phyloP scores from a whole-genome alignment of 92 coral and sea anemone genomes.

The Zoanthus sansibaricus region DNA sequence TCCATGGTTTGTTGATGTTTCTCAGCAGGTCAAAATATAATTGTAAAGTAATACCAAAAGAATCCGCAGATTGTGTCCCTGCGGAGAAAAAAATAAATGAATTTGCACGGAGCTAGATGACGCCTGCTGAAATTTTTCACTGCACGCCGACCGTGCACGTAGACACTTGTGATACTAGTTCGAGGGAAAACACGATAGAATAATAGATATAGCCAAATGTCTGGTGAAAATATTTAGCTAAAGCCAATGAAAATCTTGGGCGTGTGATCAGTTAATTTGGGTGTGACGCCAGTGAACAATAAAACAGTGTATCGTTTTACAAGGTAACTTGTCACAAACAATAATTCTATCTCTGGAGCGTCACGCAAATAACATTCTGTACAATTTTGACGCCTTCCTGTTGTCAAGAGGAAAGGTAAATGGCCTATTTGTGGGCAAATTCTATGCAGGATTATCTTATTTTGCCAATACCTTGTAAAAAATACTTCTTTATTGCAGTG shows the following conservation, averaged over 20 bases:
- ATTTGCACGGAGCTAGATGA: neutral
- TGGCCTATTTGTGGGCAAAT: neutral
- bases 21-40: constrained; percentile 39
- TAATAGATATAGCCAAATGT: constrained; percentile 37
- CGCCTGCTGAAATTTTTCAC: neutral
- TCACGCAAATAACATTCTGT: constrained; percentile 39
- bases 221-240: constrained; percentile 38
- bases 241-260: constrained; percentile 49
- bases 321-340: constrained; percentile 11
- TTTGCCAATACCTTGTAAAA: neutral
- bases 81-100: constrained; percentile 20
- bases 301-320: constrained; percentile 21
- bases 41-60: neutral
- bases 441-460: neutral
- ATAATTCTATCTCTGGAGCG: neutral
- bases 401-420: constrained; percentile 15
- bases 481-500: neutral
- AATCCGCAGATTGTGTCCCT: constrained; percentile 12
- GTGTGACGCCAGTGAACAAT: constrained; percentile 35
- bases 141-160: neutral
- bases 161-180: constrained; percentile 14
- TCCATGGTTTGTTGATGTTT: constrained; percentile 50
- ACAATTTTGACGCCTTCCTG: constrained; percentile 14
- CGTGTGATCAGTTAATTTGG: constrained; percentile 40
- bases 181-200: constrained; percentile 9